Conservation (phyloP, 53 echinoderm and acorn worm genomes). For the Holothuria leucospilota region DNA sequence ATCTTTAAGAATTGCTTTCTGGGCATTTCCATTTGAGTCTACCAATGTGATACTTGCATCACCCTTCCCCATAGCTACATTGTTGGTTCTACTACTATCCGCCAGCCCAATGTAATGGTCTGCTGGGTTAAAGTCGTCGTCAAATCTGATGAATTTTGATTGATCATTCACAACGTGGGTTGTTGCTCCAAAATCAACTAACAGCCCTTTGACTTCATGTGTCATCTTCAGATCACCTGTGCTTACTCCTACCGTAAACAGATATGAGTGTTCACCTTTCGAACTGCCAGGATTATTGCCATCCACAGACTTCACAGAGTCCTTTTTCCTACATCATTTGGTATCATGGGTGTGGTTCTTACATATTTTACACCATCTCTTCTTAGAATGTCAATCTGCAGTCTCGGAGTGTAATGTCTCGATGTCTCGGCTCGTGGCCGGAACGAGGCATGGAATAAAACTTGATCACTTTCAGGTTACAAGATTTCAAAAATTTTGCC, state of each 20-base stretch:
- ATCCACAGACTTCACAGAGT: not conserved
- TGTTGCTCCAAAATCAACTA: constrained; percentile 55
- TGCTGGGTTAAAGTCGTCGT: constrained; percentile 22
- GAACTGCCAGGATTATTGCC: too few relatives aligned
- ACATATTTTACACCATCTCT: constrained; percentile 11
- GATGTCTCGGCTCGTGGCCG: too few relatives aligned
- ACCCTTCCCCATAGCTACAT: constrained; percentile 18
- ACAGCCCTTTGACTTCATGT: constrained; percentile 11
- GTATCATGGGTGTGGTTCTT: not conserved
- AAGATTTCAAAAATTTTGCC: too few relatives aligned
- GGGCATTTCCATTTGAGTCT: constrained; percentile 11
- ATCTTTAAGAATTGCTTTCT: constrained; percentile 22
- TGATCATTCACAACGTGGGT: constrained; percentile 40
- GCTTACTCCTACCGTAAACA: constrained; percentile 11
- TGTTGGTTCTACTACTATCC: constrained; percentile 42
- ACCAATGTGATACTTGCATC: constrained; percentile 12
- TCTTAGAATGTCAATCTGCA: too few relatives aligned
- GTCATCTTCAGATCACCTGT: not conserved
- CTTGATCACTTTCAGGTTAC: too few relatives aligned
- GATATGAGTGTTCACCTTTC: not conserved
- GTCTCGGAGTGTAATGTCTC: too few relatives aligned
- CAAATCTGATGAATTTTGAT: constrained; percentile 36
- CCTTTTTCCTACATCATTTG: not conserved
- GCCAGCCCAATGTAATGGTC: constrained; percentile 49
- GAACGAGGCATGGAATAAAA: too few relatives aligned